Percentiles rank a stretch among this genome's conserved stretches.
These are phyloP conservation scores for Stenolophus ochropezus DNA, from an alignment of 2,888 invertebrate genomes.

Conservation along the genomic window DNA sequence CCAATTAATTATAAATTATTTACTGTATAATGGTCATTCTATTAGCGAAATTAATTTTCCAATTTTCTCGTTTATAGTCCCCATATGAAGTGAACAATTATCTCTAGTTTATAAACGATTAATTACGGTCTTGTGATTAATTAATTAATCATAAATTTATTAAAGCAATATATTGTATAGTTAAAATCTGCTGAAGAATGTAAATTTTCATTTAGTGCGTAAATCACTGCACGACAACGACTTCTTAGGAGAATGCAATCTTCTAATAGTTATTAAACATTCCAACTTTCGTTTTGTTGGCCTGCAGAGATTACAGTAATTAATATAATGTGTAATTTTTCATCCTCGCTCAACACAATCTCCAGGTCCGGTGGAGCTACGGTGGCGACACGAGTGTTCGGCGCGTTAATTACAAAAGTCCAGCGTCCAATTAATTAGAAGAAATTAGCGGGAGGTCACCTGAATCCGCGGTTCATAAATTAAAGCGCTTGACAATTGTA, in stretches of 20 bases:
- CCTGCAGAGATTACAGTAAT: constrained; percentile 34
- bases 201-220: constrained; percentile 5
- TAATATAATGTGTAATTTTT: constrained; percentile 47
- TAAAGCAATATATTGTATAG: constrained; percentile 2
- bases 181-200: constrained; percentile 17
- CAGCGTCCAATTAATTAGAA: constrained; percentile 57
- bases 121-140: neutral
- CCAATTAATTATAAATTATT: neutral
- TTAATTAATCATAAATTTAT: neutral
- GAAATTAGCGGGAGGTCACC: constrained; percentile 60
- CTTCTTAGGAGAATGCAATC: constrained; percentile 22
- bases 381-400: constrained; percentile 46
- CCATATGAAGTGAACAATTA: neutral
- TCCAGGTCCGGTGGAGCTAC: neutral
- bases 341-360: constrained; percentile 17
- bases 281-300: constrained; percentile 29
- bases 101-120: neutral
- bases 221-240: neutral
- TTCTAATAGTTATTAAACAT: constrained; percentile 35
- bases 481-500: constrained; percentile 56
- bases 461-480: constrained; percentile 56
- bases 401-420: constrained; percentile 58
- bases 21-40: neutral
- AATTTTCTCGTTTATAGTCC: neutral
- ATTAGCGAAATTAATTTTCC: neutral